Evolutionary conservation across 2,113 vertebrate species (phyloP).

Genomic region (Struthidea cinerea): DNA sequence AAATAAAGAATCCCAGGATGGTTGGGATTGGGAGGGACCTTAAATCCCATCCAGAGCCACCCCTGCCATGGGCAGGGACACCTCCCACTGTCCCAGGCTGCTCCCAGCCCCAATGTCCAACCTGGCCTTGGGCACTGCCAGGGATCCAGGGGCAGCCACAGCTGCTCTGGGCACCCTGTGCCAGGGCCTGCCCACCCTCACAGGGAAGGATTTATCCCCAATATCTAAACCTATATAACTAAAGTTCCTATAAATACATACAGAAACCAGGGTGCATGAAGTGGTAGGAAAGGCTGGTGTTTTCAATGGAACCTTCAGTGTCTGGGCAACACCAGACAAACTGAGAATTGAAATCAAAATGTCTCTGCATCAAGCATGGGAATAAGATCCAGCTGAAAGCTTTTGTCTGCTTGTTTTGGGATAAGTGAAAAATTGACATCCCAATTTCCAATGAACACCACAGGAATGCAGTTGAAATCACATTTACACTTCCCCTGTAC

Average conservation of each 20-base stretch:
- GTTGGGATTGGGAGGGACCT: fast-evolving
- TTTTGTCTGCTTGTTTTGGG: background rate
- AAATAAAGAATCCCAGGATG: background rate
- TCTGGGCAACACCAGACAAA: background rate
- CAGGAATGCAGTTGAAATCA: background rate
- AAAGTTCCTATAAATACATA: background rate
- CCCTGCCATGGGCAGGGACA: background rate
- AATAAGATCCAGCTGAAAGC: background rate
- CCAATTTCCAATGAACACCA: background rate
- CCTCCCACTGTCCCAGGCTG: background rate
- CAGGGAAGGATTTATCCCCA: background rate
- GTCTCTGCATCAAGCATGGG: background rate
- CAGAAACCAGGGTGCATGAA: background rate
- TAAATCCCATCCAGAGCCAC: background rate
- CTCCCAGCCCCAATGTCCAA: background rate
- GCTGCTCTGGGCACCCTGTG: background rate
- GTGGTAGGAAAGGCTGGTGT: background rate
- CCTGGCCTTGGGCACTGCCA: background rate
- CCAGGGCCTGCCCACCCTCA: background rate
- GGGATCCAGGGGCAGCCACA: background rate
- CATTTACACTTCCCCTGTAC: background rate
- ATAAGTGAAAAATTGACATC: background rate
- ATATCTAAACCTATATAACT: background rate
- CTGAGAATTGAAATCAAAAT: background rate
- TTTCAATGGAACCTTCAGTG: background rate